These are phyloP conservation scores for Papilio machaon DNA, from an alignment of 1,140 invertebrate species.

Conservation along the genomic window DNA sequence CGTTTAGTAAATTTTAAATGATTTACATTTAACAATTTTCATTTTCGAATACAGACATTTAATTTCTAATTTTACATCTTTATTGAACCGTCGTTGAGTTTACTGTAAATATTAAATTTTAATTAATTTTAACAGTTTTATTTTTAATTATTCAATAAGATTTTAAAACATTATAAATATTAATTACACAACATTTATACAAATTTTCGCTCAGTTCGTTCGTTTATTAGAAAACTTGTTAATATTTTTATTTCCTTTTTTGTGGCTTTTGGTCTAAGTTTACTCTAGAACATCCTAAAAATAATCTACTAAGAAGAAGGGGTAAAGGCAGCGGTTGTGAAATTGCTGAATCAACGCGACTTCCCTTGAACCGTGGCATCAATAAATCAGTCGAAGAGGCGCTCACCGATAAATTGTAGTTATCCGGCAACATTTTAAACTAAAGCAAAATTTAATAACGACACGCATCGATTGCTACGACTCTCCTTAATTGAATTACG, in stretches of 20 bases:
- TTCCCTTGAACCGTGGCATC: conserved; percentile 52
- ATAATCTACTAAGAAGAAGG: conserved; percentile 39
- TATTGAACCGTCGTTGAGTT: background rate
- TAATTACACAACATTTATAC: no score
- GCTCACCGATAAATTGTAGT: conserved; percentile 67
- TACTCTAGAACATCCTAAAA: conserved; percentile 8
- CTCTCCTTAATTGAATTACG: conserved; percentile 72
- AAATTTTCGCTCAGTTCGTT: background rate
- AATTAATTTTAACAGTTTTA: background rate
- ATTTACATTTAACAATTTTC: conserved; percentile 2
- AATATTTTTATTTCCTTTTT: background rate
- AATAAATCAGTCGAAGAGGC: conserved; percentile 62
- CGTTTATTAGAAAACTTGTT: background rate
- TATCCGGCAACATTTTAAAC: conserved; percentile 75
- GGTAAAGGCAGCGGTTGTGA: conserved; percentile 47
- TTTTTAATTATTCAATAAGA: no score
- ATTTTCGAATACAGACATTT: background rate
- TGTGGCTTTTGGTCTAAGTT: background rate
- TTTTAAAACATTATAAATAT: no score
- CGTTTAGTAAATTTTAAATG: conserved; percentile 24
- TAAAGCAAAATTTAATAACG: conserved; percentile 73
- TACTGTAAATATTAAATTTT: background rate
- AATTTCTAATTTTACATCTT: background rate
- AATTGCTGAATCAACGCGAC: conserved; percentile 66
- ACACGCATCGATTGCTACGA: conserved; percentile 75